A percentile compares a stretch with the other conserved stretches of the same genome.
These are phyloP conservation scores for Eunapius fragilis DNA, from an alignment of 37 sponge, comb jelly and placozoan species.

Conservation along the genomic window DNA sequence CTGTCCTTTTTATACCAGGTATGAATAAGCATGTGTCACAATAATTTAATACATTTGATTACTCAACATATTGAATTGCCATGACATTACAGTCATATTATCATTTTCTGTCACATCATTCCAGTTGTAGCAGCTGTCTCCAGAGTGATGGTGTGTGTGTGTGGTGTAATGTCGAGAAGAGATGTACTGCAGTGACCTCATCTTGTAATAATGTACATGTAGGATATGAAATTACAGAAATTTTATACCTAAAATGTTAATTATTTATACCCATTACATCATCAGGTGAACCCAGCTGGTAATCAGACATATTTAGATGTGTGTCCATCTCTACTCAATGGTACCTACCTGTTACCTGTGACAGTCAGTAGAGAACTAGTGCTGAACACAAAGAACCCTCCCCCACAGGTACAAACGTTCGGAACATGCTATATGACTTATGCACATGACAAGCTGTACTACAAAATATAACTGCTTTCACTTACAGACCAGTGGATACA, in stretches of 20 bases:
- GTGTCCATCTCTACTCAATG: slow-evolving; percentile 19
- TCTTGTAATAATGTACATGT: slow-evolving; percentile 8
- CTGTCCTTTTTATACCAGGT: slow-evolving; percentile 24
- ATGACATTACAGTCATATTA: background rate
- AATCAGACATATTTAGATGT: slow-evolving; percentile 12
- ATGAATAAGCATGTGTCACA: too few species aligned
- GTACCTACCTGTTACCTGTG: slow-evolving; percentile 40
- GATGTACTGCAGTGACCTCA: slow-evolving; percentile 43
- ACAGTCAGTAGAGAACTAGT: background rate
- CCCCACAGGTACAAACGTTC: slow-evolving; percentile 20
- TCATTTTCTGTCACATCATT: background rate
- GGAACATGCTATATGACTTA: background rate
- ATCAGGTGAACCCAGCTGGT: background rate
- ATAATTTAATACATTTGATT: too few species aligned
- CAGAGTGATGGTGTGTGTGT: slow-evolving; percentile 39
- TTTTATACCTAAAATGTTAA: too few species aligned
- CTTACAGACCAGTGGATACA: slow-evolving; percentile 22
- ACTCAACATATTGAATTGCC: too few species aligned
- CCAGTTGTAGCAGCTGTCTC: slow-evolving; percentile 45
- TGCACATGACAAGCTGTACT: too few species aligned
- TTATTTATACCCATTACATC: too few species aligned
- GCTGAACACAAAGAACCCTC: slow-evolving; percentile 47
- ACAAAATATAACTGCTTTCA: too few species aligned
- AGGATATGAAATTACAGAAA: background rate
- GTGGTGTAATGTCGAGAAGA: slow-evolving; percentile 35